Evolutionary conservation across 2,888 invertebrate species (phyloP).

Genomic region (Dasypogon diadema): DNA sequence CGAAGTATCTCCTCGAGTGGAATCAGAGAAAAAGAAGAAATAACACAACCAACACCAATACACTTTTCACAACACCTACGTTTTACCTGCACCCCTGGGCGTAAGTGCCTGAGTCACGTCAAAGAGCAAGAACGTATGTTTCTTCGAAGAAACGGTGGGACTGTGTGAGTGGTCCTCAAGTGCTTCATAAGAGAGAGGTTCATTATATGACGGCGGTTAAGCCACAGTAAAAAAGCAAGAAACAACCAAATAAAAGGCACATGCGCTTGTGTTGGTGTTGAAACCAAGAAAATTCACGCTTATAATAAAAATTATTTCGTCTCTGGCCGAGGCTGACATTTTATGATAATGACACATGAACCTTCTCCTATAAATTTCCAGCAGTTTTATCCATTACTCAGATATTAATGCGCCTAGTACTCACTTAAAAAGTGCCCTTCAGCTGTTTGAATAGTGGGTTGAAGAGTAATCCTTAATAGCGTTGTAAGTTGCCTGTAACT

Average conservation of each 20-base stretch:
- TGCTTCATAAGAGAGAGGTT: conserved; percentile 40
- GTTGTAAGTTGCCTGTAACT: background rate
- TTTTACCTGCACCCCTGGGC: conserved; percentile 49
- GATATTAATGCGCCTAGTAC: background rate
- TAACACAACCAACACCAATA: conserved; percentile 30
- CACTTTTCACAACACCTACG: conserved; percentile 55
- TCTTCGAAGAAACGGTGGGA: background rate
- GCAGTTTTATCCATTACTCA: conserved; percentile 5
- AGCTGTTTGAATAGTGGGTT: no score
- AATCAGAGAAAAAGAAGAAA: conserved; percentile 29
- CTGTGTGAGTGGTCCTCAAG: conserved; percentile 7
- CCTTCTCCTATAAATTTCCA: background rate
- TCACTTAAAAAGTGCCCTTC: conserved; percentile 4
- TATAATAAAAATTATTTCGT: conserved; percentile 40
- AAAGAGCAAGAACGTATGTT: conserved; percentile 21
- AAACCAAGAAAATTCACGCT: conserved; percentile 27
- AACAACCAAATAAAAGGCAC: conserved; percentile 35
- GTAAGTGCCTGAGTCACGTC: conserved; percentile 41
- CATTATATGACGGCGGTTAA: conserved; percentile 3
- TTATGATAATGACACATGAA: conserved; percentile 25
- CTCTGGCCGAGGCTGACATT: background rate
- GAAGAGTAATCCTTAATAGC: conserved; percentile 17
- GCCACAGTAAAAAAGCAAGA: conserved; percentile 10
- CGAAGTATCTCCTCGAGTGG: conserved; percentile 17
- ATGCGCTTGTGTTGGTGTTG: conserved; percentile 6